These are phyloP conservation scores for Eolophus roseicapilla DNA, from an alignment of 2,113 vertebrate species.

Conservation along the genomic window DNA sequence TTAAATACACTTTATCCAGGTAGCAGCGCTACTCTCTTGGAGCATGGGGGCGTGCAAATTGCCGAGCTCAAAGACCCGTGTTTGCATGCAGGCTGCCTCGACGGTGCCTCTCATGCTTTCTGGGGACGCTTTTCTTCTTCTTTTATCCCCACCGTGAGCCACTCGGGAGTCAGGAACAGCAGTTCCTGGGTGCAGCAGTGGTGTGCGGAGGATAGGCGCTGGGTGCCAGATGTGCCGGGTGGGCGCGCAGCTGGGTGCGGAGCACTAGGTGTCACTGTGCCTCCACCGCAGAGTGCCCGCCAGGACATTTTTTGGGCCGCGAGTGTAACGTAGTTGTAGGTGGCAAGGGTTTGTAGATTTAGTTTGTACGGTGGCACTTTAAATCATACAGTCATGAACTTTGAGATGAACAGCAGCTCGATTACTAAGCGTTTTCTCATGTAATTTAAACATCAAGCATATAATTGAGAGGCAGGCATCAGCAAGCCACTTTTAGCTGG, in stretches of 20 bases:
- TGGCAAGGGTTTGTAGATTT: neutral
- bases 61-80: neutral
- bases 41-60: neutral
- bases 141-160: neutral
- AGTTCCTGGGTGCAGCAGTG: rapidly evolving
- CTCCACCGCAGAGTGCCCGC: neutral
- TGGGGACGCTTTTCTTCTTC: neutral
- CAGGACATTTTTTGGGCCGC: constrained; percentile 65
- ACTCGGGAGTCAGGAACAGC: neutral
- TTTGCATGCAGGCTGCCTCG: neutral
- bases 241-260: neutral
- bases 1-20: neutral
- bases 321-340: neutral
- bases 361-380: neutral
- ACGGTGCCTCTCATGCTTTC: neutral
- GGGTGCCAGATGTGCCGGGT: neutral
- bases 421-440: neutral
- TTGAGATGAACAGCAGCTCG: neutral
- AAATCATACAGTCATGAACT: neutral
- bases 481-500: neutral
- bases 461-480: neutral
- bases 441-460: neutral
- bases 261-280: constrained; percentile 70
- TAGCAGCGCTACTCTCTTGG: neutral
- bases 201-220: neutral